Percentiles rank a stretch among this genome's conserved stretches.
These are phyloP conservation scores for Lysandra bellargus DNA, from an alignment of 2,888 invertebrate genomes.

Conservation along the genomic window DNA sequence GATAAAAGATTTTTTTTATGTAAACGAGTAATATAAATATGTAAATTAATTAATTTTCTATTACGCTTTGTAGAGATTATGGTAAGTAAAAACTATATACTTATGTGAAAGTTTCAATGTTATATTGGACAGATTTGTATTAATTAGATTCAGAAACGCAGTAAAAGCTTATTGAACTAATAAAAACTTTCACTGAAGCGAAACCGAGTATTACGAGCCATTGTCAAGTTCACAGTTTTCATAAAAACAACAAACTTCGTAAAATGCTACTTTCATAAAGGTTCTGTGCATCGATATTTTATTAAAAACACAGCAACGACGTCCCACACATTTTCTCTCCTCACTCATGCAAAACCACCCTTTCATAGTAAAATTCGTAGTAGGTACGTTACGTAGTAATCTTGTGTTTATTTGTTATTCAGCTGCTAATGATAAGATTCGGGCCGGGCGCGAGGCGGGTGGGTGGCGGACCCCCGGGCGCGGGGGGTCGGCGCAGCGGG, in stretches of 20 bases:
- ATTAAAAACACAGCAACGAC: background rate
- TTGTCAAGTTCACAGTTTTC: background rate
- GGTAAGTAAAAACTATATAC: background rate
- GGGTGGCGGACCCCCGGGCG: constrained; percentile 40
- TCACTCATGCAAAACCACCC: background rate
- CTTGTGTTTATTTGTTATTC: constrained; percentile 28
- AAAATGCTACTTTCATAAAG: background rate
- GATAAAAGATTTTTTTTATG: too few species aligned
- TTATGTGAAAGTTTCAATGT: background rate
- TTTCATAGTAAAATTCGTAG: background rate
- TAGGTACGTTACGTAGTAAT: background rate
- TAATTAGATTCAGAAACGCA: background rate
- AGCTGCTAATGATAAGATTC: constrained; percentile 30
- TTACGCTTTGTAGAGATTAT: background rate
- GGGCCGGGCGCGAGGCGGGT: constrained; percentile 41
- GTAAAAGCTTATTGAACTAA: background rate
- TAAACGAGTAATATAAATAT: too few species aligned
- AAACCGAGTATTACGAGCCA: background rate
- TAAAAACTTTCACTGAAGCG: background rate
- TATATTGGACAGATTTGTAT: background rate
- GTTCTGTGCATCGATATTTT: background rate
- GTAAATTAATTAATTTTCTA: too few species aligned
- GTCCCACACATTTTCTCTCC: background rate
- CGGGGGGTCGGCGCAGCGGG: constrained; percentile 52
- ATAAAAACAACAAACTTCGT: background rate